Conservation (phyloP, 2,113 vertebrate genomes). For the Grantiella picta region DNA sequence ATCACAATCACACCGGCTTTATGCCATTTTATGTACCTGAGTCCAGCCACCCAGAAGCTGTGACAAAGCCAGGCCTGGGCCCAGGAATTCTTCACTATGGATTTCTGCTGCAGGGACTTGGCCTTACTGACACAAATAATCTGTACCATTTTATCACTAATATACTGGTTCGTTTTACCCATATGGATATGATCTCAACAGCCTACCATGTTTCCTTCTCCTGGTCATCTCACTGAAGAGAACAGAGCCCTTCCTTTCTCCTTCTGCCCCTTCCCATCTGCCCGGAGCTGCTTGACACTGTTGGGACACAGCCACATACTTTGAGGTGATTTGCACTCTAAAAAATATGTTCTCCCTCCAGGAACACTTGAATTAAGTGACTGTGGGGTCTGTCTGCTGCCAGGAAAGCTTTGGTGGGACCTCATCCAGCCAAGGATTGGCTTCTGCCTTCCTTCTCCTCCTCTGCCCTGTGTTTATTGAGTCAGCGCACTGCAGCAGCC, state of each 20-base stretch:
- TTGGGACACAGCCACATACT: neutral
- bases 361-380: neutral
- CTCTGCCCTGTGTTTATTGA: neutral
- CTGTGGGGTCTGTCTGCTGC: neutral
- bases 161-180: neutral
- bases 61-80: neutral
- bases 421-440: fast-evolving
- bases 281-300: fast-evolving
- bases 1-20: too few species aligned
- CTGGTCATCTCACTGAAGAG: fast-evolving
- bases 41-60: neutral
- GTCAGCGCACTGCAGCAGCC: neutral
- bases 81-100: neutral
- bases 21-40: neutral
- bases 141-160: neutral
- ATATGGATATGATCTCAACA: neutral
- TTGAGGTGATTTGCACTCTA: neutral
- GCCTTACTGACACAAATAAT: neutral
- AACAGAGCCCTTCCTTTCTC: neutral
- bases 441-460: neutral
- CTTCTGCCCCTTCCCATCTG: neutral
- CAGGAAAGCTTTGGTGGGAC: neutral
- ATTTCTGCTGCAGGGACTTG: neutral
- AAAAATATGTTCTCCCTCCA: neutral
- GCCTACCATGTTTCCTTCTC: neutral